These are phyloP conservation scores for Phymanthus crucifer DNA, from an alignment of 92 coral and sea anemone species.

Conservation along the genomic window DNA sequence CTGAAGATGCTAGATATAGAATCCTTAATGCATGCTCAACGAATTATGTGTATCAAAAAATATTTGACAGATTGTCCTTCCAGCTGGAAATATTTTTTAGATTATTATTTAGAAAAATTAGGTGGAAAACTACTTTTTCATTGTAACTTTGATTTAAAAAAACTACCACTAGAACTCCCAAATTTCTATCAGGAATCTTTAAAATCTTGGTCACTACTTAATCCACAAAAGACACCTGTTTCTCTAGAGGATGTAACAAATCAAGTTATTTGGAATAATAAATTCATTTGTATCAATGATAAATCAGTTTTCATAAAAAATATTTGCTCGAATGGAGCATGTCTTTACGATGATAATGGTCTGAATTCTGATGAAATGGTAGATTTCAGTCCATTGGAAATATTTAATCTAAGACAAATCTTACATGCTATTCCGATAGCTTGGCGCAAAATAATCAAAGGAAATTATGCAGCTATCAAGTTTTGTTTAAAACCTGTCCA, in stretches of 20 bases:
- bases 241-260: slow-evolving; percentile 4
- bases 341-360: not conserved
- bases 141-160: slow-evolving; percentile 9
- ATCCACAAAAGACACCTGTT: not conserved
- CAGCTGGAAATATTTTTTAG: not conserved
- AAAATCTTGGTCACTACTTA: not conserved
- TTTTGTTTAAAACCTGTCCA: too few relatives aligned
- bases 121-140: not conserved
- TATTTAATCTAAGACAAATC: too few relatives aligned
- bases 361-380: not conserved
- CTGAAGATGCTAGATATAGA: not conserved
- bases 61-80: not conserved
- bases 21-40: not conserved
- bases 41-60: not conserved
- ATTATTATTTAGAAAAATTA: not conserved
- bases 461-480: not conserved
- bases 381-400: not conserved
- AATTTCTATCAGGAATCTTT: slow-evolving; percentile 5
- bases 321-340: not conserved
- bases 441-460: not conserved
- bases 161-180: not conserved
- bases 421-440: not conserved
- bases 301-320: not conserved
- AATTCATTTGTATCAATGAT: not conserved
- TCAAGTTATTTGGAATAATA: slow-evolving; percentile 1